Evolutionary conservation across 2,888 invertebrate species (phyloP), one percentile per base, ranked within the genome.

Genomic region (Danaus chrysippus): DNA sequence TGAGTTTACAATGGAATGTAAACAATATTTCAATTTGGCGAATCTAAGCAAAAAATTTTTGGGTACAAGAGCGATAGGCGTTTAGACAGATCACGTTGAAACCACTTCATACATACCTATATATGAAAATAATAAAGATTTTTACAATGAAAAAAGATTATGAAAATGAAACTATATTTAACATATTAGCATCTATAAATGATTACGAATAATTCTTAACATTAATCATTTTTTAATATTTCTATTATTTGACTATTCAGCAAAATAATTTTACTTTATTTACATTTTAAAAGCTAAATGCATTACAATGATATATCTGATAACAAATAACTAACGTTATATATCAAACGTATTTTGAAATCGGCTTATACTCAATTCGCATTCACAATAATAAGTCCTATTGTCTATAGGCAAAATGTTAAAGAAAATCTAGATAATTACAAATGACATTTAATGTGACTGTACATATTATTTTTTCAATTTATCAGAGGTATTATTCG

Each of bases 1-100:
- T 81, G 76, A 78, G 80, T 84, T 84, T 83, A 87, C 84, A 81
- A 68, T 80, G 77, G 74, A 76, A 75, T 74, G 78, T 84, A 86
- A 86, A 86, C 84, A 83, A 81, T 82, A 81, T 76, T 82, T 81
- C 79, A 83, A 84, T 86, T 87, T 89, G 89, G 88, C 90, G 82
- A 77, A 77, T 77, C 86, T 87, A 89, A 87, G 89, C 90, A 78
- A 86, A 85, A 80, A 75, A n/a, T n/a, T n/a, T 75, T 74, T 69
- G 77, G 76, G 77, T 85, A 88, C 76, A 86, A 76, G 74, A 79
- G 78, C 82, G 82, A 83, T 74, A 75, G 73, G 57, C 54, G 52
- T 43, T 17, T 13, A 54, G 41, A 42, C 52, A 49, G 62, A 54
- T 56, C 61, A 64, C 64, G 76, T 72, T 73, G 15, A 49, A 10